Conservation (phyloP, 2,888 invertebrate species). For the Laothoe populi region DNA sequence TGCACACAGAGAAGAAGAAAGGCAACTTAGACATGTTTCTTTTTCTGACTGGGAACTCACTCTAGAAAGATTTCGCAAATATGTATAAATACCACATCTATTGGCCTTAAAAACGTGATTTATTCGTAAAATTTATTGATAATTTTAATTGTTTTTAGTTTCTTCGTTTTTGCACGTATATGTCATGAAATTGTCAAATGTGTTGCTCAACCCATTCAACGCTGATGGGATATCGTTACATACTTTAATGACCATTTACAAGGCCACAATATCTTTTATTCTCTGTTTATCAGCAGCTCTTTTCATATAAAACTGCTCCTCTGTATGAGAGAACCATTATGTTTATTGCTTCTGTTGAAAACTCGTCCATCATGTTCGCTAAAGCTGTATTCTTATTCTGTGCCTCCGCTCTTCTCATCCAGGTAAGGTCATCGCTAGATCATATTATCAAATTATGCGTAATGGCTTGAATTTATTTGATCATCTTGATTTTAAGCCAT, state of each 20-base stretch:
- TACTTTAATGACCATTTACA: not conserved
- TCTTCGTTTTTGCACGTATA: not conserved
- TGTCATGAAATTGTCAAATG: not conserved
- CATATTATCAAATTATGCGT: no score
- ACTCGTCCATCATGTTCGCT: constrained; percentile 27
- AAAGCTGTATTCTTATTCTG: constrained; percentile 34
- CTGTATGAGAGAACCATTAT: constrained; percentile 31
- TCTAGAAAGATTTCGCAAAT: not conserved
- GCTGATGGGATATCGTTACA: not conserved
- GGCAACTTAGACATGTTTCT: constrained; percentile 47
- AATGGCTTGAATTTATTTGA: no score
- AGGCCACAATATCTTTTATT: not conserved
- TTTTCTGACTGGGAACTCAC: not conserved
- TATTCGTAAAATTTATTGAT: not conserved
- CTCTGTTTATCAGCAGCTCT: not conserved
- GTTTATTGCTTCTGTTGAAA: constrained; percentile 21
- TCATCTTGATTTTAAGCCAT: no score
- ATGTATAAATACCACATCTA: constrained; percentile 13
- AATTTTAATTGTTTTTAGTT: not conserved
- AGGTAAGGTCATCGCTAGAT: constrained; percentile 3
- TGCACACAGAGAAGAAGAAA: constrained; percentile 50
- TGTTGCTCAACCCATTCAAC: not conserved
- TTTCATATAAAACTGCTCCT: constrained; percentile 28
- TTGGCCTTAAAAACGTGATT: not conserved
- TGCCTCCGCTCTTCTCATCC: constrained; percentile 33